A percentile compares a stretch with the other conserved stretches of the same genome.
phyloP scores from a whole-genome alignment of 2,888 invertebrate genomes.

The Cosmia pyralina region DNA sequence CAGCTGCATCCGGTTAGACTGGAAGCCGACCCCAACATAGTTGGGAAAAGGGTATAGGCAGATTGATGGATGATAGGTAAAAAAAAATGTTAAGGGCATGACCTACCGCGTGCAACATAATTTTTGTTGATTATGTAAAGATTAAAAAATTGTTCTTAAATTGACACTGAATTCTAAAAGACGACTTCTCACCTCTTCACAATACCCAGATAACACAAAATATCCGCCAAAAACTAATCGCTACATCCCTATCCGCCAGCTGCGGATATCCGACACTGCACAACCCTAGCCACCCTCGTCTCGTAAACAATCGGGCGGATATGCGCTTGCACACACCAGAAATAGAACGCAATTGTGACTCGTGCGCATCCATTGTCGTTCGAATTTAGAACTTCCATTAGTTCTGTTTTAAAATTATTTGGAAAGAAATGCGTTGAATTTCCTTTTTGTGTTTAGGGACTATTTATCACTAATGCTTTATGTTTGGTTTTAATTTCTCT shows the following conservation, averaged over 20 bases:
- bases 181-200: conserved; percentile 5
- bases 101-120: too few species aligned
- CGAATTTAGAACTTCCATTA: conserved; percentile 79
- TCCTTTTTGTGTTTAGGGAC: conserved; percentile 48
- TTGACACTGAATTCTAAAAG: background rate
- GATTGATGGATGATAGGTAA: too few species aligned
- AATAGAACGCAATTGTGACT: conserved; percentile 79
- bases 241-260: conserved; percentile 40
- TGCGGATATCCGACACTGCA: conserved; percentile 59
- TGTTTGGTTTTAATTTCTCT: conserved; percentile 26
- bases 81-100: background rate
- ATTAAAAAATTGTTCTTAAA: too few species aligned
- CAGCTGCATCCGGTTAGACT: too few species aligned
- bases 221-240: conserved; percentile 38
- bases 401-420: conserved; percentile 66
- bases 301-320: conserved; percentile 74
- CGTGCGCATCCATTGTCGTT: conserved; percentile 76
- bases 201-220: conserved; percentile 27
- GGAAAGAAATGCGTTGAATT: conserved; percentile 52
- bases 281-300: conserved; percentile 63
- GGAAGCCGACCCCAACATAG: too few species aligned
- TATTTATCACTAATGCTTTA: conserved; percentile 54
- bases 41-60: too few species aligned
- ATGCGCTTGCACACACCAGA: conserved; percentile 72
- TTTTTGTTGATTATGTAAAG: background rate